Base-by-base conservation (phyloP, 2,888 invertebrate genomes). In the Chrysolina americana region DNA sequence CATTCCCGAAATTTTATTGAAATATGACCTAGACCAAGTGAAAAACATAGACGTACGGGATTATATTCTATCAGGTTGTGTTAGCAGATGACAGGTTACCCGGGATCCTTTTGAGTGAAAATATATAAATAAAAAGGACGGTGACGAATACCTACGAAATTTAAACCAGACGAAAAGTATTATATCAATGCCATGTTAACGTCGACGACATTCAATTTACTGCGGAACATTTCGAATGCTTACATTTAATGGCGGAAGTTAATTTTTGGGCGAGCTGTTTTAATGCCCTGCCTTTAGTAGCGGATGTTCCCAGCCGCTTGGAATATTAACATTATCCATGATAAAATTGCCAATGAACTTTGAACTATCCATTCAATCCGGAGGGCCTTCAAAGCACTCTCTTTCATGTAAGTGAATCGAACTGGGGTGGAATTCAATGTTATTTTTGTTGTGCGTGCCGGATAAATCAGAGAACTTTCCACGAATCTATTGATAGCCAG, bases 321-420 rank as follows among this genome's bases (percentile, higher is more conserved):
- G 50, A 50, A 50, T 19, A n/a, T 50, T 17, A 50, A 17, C 9
- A 17, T 9, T 50, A 17, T n/a, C 50, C 50, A 19, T 10, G 19
- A 50, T 50, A 17, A 50, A 50, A 50, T 50, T 50, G 19, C 19
- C 50, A 50, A 50, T 50, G 50, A 50, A 13, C 50, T 50, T 50
- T 17, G 50, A 50, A 19, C 50, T 50, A n/a, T 19, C 19, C 19
- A 50, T 19, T 50, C 44, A 44, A 44, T 50, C 9, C 8, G n/a
- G 50, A 19, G 50, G n/a, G n/a, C 4, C 10, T 50, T 50, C 17
- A 6, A 17, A 50, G 50, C 19, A 50, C 2, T n/a, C 50, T 17
- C 17, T 50, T 19, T 19, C 2, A 50, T 50, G 9, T 50, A 19
- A 15, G 47, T 4, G 47, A 3, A 47, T 47, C 1, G 47, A 15